Conservation (phyloP, 1,140 invertebrate genomes). For the Atopsyche davidsoni region DNA sequence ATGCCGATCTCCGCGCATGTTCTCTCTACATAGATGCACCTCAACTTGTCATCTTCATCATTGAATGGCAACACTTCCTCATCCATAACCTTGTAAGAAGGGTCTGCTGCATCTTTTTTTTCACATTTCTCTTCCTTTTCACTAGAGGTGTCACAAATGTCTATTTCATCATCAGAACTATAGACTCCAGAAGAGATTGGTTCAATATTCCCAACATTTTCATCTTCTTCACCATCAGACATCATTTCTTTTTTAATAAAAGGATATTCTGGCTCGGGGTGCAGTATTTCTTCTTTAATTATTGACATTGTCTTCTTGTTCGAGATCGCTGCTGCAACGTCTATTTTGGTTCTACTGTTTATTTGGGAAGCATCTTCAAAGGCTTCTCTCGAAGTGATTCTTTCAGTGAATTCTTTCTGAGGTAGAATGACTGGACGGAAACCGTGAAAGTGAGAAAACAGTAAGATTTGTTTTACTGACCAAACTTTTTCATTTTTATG, state of each 20-base stretch:
- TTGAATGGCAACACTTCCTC: constrained; percentile 36
- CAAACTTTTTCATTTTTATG: constrained; percentile 32
- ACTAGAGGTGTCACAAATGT: constrained; percentile 30
- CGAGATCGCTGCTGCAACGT: background rate
- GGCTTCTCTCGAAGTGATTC: constrained; percentile 14
- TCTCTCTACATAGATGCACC: constrained; percentile 39
- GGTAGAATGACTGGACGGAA: constrained; percentile 14
- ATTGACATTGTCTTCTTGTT: constrained; percentile 1
- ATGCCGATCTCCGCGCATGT: constrained; percentile 41
- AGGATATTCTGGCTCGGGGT: too few relatives aligned
- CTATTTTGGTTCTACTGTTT: constrained; percentile 17
- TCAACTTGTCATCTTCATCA: constrained; percentile 35
- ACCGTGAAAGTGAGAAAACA: constrained; percentile 40
- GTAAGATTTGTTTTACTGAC: constrained; percentile 43
- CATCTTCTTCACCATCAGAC: constrained; percentile 28
- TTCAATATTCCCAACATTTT: constrained; percentile 35
- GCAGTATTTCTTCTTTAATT: too few relatives aligned
- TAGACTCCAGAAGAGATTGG: constrained; percentile 12
- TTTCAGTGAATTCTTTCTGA: constrained; percentile 9
- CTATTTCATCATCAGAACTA: constrained; percentile 39
- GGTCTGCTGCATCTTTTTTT: constrained; percentile 28
- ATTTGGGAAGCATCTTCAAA: constrained; percentile 20
- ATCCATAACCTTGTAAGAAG: constrained; percentile 19
- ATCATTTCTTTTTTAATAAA: background rate
- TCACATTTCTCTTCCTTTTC: constrained; percentile 11